Percentiles rank a stretch among this genome's conserved stretches.
These are phyloP conservation scores for Psittacula derbiana DNA, from an alignment of 2,797 vertebrate species.

Conservation along the genomic window DNA sequence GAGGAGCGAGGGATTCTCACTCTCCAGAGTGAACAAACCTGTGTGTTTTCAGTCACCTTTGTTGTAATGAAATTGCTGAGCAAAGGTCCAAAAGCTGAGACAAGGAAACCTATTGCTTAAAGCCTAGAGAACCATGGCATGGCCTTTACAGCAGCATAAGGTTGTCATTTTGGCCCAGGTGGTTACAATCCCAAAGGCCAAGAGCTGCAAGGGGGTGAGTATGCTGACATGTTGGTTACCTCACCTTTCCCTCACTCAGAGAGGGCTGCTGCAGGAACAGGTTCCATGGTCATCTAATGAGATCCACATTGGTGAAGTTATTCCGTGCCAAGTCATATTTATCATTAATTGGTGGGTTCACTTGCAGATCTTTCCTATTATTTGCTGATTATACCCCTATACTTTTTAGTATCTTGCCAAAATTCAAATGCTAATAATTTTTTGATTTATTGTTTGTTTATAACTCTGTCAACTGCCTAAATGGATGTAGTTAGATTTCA, in stretches of 20 bases:
- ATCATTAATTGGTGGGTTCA: slow-evolving; percentile 70
- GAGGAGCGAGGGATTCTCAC: background rate
- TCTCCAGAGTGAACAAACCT: background rate
- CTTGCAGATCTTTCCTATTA: slow-evolving; percentile 73
- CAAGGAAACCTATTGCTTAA: slow-evolving; percentile 51
- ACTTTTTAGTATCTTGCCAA: slow-evolving; percentile 74
- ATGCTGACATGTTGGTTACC: slow-evolving; percentile 69
- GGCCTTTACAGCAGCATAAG: slow-evolving; percentile 62
- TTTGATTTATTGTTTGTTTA: slow-evolving; percentile 77
- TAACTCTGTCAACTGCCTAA: slow-evolving; percentile 56
- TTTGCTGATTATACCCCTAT: slow-evolving; percentile 68
- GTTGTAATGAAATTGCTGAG: slow-evolving; percentile 28
- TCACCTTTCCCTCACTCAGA: slow-evolving; percentile 68
- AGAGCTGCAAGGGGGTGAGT: slow-evolving; percentile 36
- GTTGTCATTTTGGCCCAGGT: slow-evolving; percentile 77
- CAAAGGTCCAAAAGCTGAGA: slow-evolving; percentile 33
- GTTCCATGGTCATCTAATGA: slow-evolving; percentile 74
- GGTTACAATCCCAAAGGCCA: slow-evolving; percentile 67
- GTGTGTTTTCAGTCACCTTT: background rate
- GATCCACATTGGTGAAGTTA: slow-evolving; percentile 72
- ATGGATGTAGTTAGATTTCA: slow-evolving; percentile 51
- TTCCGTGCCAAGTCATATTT: slow-evolving; percentile 70
- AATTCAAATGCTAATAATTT: slow-evolving; percentile 74
- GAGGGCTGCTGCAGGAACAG: slow-evolving; percentile 70
- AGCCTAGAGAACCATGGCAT: slow-evolving; percentile 11